Percentiles rank a stretch among this genome's conserved stretches.
Conservation (phyloP, 2,113 vertebrate species). For the Lynx canadensis region DNA sequence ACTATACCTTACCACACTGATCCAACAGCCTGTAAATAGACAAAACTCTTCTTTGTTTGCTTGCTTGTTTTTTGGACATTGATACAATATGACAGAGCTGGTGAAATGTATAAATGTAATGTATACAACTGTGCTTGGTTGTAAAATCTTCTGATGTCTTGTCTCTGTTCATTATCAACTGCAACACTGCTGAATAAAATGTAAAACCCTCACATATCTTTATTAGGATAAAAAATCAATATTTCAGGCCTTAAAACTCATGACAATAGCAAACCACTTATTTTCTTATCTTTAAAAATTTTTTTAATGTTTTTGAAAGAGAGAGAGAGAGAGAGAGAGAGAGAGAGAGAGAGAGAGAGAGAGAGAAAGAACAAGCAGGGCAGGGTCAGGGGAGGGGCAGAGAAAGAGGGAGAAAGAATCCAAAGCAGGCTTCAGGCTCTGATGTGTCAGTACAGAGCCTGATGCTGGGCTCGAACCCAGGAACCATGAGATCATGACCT, state of each 20-base stretch:
- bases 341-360: too few relatives aligned
- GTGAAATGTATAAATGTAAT: neutral
- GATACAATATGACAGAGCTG: neutral
- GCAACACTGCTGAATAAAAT: neutral
- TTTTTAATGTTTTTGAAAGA: too few relatives aligned
- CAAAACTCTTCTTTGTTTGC: neutral
- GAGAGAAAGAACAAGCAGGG: too few relatives aligned
- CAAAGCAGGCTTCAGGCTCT: too few relatives aligned
- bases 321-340: too few relatives aligned
- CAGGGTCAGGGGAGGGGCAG: too few relatives aligned
- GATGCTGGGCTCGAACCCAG: too few relatives aligned
- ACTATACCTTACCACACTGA: neutral
- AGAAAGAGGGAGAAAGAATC: too few relatives aligned
- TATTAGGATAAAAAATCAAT: neutral
- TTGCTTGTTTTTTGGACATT: neutral
- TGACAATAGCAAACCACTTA: neutral
- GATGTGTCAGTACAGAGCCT: too few relatives aligned
- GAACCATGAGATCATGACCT: too few relatives aligned
- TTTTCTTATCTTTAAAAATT: neutral
- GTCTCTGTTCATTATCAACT: neutral
- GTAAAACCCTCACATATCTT: neutral
- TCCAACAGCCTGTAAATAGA: neutral
- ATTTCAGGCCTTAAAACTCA: conserved; percentile 26
- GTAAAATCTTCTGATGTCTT: neutral
- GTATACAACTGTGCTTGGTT: neutral